phyloP scores from a whole-genome alignment of 2,797 vertebrate species.

The Okamejei kenojei region DNA sequence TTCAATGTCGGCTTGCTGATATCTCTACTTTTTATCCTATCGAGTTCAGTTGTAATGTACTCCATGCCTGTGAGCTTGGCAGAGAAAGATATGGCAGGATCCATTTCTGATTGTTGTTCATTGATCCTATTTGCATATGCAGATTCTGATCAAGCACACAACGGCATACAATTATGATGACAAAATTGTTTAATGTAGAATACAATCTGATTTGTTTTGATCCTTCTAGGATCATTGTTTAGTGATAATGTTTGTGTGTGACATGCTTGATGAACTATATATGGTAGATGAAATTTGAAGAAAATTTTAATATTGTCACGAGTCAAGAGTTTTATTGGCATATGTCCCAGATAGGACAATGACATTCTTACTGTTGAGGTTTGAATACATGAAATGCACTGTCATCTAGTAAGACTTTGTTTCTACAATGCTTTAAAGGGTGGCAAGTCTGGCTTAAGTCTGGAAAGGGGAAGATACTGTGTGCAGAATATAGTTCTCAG shows the following conservation, averaged over 20 bases:
- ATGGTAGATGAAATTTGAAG: background rate
- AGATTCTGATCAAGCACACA: background rate
- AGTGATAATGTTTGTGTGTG: background rate
- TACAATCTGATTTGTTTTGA: background rate
- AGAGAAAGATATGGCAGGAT: background rate
- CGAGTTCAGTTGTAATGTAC: background rate
- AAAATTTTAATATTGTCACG: background rate
- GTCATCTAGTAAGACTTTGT: background rate
- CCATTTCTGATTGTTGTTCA: background rate
- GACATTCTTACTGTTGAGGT: no score
- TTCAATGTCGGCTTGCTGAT: background rate
- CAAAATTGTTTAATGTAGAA: background rate
- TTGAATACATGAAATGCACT: background rate
- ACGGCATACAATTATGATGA: background rate
- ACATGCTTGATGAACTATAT: background rate
- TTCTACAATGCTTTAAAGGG: background rate
- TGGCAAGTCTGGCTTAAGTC: no score
- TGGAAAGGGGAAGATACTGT: no score
- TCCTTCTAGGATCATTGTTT: background rate
- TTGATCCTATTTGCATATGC: background rate
- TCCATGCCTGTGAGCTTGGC: background rate
- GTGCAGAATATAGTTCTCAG: no score
- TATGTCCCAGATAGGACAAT: no score
- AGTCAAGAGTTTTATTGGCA: no score
- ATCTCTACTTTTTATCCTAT: background rate